A percentile compares a stretch with the other conserved stretches of the same genome.
phyloP scores from a whole-genome alignment of 2,113 vertebrate species.

The Ameiurus melas region DNA sequence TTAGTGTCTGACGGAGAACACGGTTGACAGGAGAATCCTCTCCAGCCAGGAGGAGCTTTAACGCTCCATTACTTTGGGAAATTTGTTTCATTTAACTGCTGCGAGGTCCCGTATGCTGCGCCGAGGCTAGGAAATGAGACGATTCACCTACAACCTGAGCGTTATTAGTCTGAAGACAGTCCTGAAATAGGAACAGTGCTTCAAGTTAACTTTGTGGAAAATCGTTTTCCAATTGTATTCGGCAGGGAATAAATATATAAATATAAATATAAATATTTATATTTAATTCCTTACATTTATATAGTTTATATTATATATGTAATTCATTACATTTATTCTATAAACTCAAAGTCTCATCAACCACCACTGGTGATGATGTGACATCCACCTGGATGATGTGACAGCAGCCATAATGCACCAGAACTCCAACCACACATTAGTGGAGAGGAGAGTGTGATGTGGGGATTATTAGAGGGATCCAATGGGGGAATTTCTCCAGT shows the following conservation, averaged over 20 bases:
- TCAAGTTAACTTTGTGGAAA: background rate
- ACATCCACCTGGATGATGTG: too few species aligned
- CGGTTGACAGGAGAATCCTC: background rate
- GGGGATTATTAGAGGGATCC: too few species aligned
- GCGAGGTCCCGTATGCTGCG: conserved; percentile 25
- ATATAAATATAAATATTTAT: too few species aligned
- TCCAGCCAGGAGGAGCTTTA: conserved; percentile 41
- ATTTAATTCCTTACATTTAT: too few species aligned
- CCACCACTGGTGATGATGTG: too few species aligned
- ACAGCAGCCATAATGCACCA: too few species aligned
- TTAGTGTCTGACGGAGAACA: background rate
- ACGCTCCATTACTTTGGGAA: conserved; percentile 52
- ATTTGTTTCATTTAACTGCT: conserved; percentile 37
- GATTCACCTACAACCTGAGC: background rate
- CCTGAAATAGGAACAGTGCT: background rate
- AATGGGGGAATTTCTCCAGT: too few species aligned
- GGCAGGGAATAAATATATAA: background rate
- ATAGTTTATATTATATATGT: too few species aligned
- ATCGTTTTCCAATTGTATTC: background rate
- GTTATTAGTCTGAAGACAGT: background rate
- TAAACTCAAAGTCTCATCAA: too few species aligned
- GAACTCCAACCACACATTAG: too few species aligned
- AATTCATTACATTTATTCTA: too few species aligned
- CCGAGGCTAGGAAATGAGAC: background rate
- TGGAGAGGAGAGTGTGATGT: too few species aligned